phyloP scores from a whole-genome alignment of 2,113 vertebrate species.

The Lepus timidus region DNA sequence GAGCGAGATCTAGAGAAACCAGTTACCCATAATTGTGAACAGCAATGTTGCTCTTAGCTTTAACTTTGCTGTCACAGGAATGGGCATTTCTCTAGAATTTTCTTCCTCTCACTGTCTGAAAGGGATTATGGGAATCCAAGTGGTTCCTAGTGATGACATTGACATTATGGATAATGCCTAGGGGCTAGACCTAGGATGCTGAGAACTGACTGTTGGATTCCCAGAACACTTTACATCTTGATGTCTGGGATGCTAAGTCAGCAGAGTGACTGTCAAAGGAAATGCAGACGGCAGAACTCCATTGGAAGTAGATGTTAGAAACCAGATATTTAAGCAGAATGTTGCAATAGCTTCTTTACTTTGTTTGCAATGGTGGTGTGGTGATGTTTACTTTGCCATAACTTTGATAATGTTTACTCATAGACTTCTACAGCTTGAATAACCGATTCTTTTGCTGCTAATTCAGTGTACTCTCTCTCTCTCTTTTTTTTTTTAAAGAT shows the following conservation, averaged over 20 bases:
- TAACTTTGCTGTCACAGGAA: not conserved
- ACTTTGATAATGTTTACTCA: slow-evolving; percentile 50
- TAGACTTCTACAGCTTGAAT: slow-evolving; percentile 25
- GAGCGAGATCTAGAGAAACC: not conserved
- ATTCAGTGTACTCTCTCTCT: not conserved
- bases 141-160: slow-evolving; percentile 60
- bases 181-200: slow-evolving; percentile 53
- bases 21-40: not conserved
- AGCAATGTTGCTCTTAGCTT: not conserved
- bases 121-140: slow-evolving; percentile 30
- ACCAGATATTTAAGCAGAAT: not conserved
- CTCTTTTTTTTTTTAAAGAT: no score
- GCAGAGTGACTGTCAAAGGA: slow-evolving; percentile 62
- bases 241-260: slow-evolving; percentile 65
- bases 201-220: slow-evolving; percentile 74
- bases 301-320: not conserved
- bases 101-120: not conserved
- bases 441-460: not conserved
- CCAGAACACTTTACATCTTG: slow-evolving; percentile 77
- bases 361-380: not conserved
- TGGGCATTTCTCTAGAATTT: not conserved
- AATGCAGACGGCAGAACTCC: slow-evolving; percentile 54
- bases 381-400: not conserved
- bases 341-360: slow-evolving; percentile 25
- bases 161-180: slow-evolving; percentile 65